Evolutionary conservation across 2,888 invertebrate genomes (phyloP), one percentile per base, ranked within the genome.

Genomic region (Tryphoninae sp.): DNA sequence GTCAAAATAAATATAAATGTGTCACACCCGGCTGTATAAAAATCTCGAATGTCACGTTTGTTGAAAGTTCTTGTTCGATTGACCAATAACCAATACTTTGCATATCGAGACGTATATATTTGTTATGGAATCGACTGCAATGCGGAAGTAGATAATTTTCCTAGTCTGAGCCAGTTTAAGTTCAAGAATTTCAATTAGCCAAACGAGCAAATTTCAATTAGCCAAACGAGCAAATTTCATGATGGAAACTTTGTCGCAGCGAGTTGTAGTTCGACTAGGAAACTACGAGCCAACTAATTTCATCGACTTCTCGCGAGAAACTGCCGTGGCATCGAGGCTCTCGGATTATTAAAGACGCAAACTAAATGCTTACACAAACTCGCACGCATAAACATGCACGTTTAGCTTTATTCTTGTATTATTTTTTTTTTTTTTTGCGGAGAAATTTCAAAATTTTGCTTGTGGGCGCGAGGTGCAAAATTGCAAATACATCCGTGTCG

Each of bases 291-390:
- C 82, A 82, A 82, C 84, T 82, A 83, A 84, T 85, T 82, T 78
- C 68, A 79, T 74, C 81, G 80, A 79, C 82, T 83, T 83, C 85
- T 82, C 83, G 81, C 84, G 74, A 84, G 69, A 65, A 77, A 82
- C 80, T 82, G 82, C 72, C 40, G 58, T 62, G 42, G 53, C 67
- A 75, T 58, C 9, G 22, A 16, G 26, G 49, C 45, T 45, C 19
- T 51, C 67, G 55, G 42, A 22, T 13, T 45, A 9, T 42, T 49
- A 40, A 49, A 72, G 64, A 74, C 40, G 59, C 22, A 23, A 22
- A 26, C 19, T 2, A 55, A 55, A 45, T 45, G 45, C 45, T 33
- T 33, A 33, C 33, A 33, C 51, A 16, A 51, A 16, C 16, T 16
- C 13, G 19, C 55, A 53, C 16, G 55, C 8, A 55, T 19, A 19